Conservation (phyloP, 1,140 invertebrate species). For the Drosophila ficusphila region DNA sequence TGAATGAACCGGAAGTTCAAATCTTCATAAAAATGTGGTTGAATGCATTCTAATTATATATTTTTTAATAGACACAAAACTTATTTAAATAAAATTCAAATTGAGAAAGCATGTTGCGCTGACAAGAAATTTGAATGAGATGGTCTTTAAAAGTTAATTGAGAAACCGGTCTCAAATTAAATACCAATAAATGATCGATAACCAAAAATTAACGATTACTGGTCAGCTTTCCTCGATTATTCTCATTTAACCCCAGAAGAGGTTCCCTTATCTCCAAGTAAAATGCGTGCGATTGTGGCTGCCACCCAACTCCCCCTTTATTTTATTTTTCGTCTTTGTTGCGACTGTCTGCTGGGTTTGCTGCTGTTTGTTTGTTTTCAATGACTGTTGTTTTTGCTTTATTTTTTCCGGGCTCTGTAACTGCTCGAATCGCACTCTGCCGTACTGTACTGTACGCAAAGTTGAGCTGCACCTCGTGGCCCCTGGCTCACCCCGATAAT, state of each 20-base stretch:
- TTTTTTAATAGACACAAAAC: no score
- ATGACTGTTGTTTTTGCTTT: constrained; percentile 32
- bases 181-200: no score
- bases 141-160: no score
- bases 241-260: background rate
- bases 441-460: constrained; percentile 37
- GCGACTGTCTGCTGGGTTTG: background rate
- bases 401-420: constrained; percentile 23
- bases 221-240: background rate
- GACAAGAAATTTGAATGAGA: no score
- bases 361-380: constrained; percentile 6
- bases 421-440: constrained; percentile 18
- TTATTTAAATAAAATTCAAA: no score
- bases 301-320: constrained; percentile 4
- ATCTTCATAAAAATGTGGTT: no score
- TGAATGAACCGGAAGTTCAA: no score
- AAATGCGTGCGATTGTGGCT: background rate
- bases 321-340: background rate
- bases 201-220: background rate
- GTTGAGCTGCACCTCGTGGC: constrained; percentile 37
- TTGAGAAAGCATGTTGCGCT: no score
- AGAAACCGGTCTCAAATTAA: no score
- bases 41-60: no score
- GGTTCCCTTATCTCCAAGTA: background rate
- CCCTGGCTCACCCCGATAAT: constrained; percentile 66